A percentile compares a stretch with the other conserved stretches of the same genome.
Evolutionary conservation across 2,113 vertebrate species (phyloP).

Genomic region (Mesocricetus auratus): DNA sequence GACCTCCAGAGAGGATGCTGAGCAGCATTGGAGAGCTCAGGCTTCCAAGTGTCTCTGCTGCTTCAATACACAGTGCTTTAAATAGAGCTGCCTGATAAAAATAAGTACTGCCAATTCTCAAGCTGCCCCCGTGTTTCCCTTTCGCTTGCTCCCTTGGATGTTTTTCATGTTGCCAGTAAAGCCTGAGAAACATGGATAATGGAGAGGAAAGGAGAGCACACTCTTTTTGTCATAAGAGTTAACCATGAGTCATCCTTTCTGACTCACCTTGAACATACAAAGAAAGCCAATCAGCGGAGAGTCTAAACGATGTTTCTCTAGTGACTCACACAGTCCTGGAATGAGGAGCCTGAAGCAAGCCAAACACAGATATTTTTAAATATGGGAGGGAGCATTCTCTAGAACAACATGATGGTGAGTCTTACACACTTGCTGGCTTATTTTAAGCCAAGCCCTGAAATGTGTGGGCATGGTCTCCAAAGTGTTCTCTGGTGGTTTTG

Average conservation of each 20-base stretch:
- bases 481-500: neutral
- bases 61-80: slow-evolving; percentile 22
- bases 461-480: slow-evolving; percentile 60
- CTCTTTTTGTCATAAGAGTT: slow-evolving; percentile 66
- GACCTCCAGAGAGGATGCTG: neutral
- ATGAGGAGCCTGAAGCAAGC: slow-evolving; percentile 59
- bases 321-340: slow-evolving; percentile 71
- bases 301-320: slow-evolving; percentile 68
- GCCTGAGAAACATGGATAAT: slow-evolving; percentile 15
- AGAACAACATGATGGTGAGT: slow-evolving; percentile 4
- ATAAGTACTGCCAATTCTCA: slow-evolving; percentile 37
- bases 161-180: slow-evolving; percentile 48
- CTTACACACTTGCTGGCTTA: slow-evolving; percentile 48
- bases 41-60: neutral
- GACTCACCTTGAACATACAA: slow-evolving; percentile 61
- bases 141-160: neutral
- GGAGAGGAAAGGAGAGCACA: slow-evolving; percentile 37
- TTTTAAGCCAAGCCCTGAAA: slow-evolving; percentile 59
- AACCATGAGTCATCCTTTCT: slow-evolving; percentile 72
- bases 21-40: fast-evolving
- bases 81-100: slow-evolving; percentile 61
- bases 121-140: slow-evolving; percentile 3
- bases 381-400: slow-evolving; percentile 27
- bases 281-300: slow-evolving; percentile 39
- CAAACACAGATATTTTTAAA: slow-evolving; percentile 74